Conservation (phyloP, 2,888 invertebrate species). For the Phymatocera aterrima region DNA sequence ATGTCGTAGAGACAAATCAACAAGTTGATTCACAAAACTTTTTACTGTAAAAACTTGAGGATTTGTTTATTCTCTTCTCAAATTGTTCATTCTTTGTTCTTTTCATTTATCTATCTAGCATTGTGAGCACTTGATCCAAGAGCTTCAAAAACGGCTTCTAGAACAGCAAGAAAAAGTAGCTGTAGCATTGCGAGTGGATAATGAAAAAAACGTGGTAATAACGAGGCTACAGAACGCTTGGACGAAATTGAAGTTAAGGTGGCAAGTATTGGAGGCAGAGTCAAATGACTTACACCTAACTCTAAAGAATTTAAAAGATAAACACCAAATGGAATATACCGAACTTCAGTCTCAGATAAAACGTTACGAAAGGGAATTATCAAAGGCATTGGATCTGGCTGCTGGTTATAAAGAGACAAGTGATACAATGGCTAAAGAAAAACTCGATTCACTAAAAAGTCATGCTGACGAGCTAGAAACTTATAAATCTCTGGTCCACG, state of each 20-base stretch:
- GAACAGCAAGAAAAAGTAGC: slow-evolving; percentile 89
- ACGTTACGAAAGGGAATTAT: slow-evolving; percentile 83
- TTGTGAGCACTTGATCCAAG: slow-evolving; percentile 86
- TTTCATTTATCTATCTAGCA: slow-evolving; percentile 76
- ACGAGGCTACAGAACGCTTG: slow-evolving; percentile 81
- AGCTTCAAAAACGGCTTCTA: slow-evolving; percentile 83
- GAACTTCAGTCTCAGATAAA: slow-evolving; percentile 78
- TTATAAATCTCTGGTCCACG: slow-evolving; percentile 67
- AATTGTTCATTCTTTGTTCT: slow-evolving; percentile 42
- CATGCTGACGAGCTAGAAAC: slow-evolving; percentile 70
- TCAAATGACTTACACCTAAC: slow-evolving; percentile 70
- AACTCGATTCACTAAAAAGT: slow-evolving; percentile 65
- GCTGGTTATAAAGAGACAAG: slow-evolving; percentile 72
- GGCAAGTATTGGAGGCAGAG: slow-evolving; percentile 71
- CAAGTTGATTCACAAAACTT: slow-evolving; percentile 44
- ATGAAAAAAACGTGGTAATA: slow-evolving; percentile 84
- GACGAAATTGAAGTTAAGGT: slow-evolving; percentile 75
- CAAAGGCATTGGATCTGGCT: slow-evolving; percentile 82
- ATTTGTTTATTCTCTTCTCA: too few species aligned
- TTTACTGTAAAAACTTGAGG: slow-evolving; percentile 31
- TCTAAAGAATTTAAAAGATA: slow-evolving; percentile 75
- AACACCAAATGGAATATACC: slow-evolving; percentile 75
- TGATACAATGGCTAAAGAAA: slow-evolving; percentile 68
- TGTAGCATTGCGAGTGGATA: slow-evolving; percentile 87
- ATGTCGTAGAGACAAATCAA: slow-evolving; percentile 26